These are phyloP conservation scores for Otocyon megalotis DNA, from an alignment of 2,113 vertebrate genomes.

Conservation along the genomic window DNA sequence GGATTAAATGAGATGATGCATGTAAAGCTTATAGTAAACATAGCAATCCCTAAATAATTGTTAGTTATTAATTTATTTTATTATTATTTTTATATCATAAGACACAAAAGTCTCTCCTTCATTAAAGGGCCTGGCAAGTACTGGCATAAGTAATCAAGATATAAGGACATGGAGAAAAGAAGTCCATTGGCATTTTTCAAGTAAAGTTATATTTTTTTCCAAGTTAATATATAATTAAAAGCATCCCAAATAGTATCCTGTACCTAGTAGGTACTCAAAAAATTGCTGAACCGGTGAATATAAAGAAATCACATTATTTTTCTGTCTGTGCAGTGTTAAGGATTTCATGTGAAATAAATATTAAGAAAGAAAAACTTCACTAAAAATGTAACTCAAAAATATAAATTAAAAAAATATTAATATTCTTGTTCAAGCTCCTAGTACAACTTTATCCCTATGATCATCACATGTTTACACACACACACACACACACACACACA, in stretches of 20 bases:
- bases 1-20: background rate
- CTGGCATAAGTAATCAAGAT: background rate
- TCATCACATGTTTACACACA: background rate
- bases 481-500: too few species aligned
- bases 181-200: background rate
- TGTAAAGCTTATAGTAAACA: background rate
- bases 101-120: background rate
- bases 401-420: slow-evolving; percentile 34
- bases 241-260: background rate
- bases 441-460: background rate
- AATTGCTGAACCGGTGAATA: background rate
- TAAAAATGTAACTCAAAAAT: background rate
- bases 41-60: background rate
- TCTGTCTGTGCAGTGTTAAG: background rate
- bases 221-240: slow-evolving; percentile 34
- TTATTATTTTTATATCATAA: background rate
- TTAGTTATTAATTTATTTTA: background rate
- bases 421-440: slow-evolving; percentile 34
- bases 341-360: background rate
- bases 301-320: slow-evolving; percentile 18
- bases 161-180: background rate
- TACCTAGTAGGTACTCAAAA: background rate
- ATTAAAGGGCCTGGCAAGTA: background rate
- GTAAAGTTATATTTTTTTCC: slow-evolving; percentile 22
- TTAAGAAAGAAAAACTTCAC: background rate